Conservation (phyloP, 2,113 vertebrate genomes). For the Spea bombifrons region DNA sequence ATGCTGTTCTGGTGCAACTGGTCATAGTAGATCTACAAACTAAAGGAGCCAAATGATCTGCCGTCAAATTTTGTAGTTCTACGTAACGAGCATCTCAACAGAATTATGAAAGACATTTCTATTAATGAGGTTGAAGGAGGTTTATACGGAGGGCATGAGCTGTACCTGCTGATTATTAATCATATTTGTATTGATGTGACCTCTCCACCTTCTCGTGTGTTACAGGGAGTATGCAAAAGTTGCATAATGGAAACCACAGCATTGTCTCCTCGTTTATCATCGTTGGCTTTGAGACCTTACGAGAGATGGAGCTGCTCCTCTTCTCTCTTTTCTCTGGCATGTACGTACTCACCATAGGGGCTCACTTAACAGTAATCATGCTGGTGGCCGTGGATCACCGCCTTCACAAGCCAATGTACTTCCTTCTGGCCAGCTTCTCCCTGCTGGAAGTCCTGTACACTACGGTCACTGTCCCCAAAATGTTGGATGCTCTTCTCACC, state of each 20-base stretch:
- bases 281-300: constrained; percentile 36
- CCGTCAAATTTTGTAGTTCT: too few relatives aligned
- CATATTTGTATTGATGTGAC: background rate
- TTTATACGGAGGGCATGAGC: too few relatives aligned
- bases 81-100: too few relatives aligned
- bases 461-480: constrained; percentile 36
- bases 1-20: too few relatives aligned
- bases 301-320: constrained; percentile 20
- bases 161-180: too few relatives aligned
- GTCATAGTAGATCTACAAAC: too few relatives aligned
- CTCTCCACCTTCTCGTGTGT: background rate
- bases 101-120: too few relatives aligned
- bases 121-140: too few relatives aligned
- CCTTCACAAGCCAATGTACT: constrained; percentile 44
- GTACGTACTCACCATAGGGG: constrained; percentile 33
- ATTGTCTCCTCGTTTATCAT: constrained; percentile 31
- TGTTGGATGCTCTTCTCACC: constrained; percentile 42
- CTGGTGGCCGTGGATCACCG: constrained; percentile 23
- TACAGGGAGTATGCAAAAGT: constrained; percentile 18
- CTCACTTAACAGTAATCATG: constrained; percentile 13
- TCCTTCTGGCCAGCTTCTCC: constrained; percentile 37
- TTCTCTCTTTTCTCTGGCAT: constrained; percentile 26
- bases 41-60: too few relatives aligned
- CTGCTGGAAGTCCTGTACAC: constrained; percentile 35
- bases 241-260: constrained; percentile 7